Conservation (phyloP, 92 coral and sea anemone species). For the Umimayanthus kanabou region DNA sequence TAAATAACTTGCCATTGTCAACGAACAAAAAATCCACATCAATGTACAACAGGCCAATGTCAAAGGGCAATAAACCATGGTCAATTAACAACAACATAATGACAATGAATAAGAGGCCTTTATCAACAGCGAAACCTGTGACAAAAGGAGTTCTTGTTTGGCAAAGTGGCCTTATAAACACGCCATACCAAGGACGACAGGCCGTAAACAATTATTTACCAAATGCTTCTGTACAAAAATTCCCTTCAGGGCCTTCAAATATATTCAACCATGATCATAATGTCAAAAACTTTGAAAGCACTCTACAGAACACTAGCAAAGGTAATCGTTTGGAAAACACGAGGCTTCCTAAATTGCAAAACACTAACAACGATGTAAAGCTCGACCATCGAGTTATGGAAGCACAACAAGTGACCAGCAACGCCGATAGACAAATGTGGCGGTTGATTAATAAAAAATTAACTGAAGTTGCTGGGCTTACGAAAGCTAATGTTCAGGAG, state of each 20-base stretch:
- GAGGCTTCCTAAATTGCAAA: neutral
- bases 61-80: neutral
- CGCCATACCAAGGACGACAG: neutral
- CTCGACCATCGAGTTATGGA: constrained; percentile 11
- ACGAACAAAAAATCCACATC: neutral
- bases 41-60: neutral
- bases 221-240: neutral
- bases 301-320: neutral
- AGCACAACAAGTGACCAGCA: constrained; percentile 9
- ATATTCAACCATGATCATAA: neutral
- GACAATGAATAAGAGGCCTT: neutral
- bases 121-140: neutral
- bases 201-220: neutral
- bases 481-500: neutral
- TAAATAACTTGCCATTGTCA: neutral
- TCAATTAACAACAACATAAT: neutral
- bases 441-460: constrained; percentile 16
- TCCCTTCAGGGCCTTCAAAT: neutral
- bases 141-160: neutral
- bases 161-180: neutral
- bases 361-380: neutral
- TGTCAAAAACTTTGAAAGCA: neutral
- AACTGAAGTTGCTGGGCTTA: constrained; percentile 22
- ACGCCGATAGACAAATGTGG: constrained; percentile 31
- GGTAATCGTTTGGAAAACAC: neutral